phyloP scores from a whole-genome alignment of 1,140 invertebrate genomes.

The Drosophila auraria region DNA sequence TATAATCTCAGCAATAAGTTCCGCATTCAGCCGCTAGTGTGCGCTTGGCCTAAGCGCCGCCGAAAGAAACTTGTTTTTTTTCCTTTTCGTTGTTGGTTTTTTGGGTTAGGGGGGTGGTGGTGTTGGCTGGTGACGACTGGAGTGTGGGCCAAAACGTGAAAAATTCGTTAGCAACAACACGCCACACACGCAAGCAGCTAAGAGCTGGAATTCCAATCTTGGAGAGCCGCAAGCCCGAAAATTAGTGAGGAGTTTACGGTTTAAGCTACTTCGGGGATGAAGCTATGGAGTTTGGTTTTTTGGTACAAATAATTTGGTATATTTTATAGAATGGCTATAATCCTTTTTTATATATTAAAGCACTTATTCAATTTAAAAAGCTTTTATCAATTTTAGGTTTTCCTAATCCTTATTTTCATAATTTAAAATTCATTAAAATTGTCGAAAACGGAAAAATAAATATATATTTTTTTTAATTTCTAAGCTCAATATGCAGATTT shows the following conservation, averaged over 20 bases:
- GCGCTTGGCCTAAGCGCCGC: constrained; percentile 36
- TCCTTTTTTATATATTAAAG: no score
- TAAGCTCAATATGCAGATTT: no score
- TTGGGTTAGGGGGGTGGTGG: constrained; percentile 21
- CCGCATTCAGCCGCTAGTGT: no score
- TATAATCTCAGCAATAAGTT: no score
- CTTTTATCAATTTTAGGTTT: no score
- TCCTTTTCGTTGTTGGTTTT: constrained; percentile 10
- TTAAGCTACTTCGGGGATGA: not conserved
- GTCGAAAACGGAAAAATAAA: no score
- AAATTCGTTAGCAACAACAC: constrained; percentile 53
- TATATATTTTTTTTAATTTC: no score
- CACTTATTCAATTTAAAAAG: no score
- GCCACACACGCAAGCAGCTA: constrained; percentile 35
- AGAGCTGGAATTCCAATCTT: constrained; percentile 30
- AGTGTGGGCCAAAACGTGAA: constrained; percentile 45
- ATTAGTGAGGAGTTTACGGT: constrained; percentile 7
- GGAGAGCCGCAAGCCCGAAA: constrained; percentile 21
- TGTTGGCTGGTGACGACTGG: not conserved
- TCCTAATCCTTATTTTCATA: no score
- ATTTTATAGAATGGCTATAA: no score
- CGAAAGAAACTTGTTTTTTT: constrained; percentile 52
- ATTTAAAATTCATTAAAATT: no score
- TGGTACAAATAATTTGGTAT: not conserved
- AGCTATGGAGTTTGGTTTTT: not conserved